Base-by-base conservation (phyloP, 2,113 vertebrate species). In the Tursiops truncatus region DNA sequence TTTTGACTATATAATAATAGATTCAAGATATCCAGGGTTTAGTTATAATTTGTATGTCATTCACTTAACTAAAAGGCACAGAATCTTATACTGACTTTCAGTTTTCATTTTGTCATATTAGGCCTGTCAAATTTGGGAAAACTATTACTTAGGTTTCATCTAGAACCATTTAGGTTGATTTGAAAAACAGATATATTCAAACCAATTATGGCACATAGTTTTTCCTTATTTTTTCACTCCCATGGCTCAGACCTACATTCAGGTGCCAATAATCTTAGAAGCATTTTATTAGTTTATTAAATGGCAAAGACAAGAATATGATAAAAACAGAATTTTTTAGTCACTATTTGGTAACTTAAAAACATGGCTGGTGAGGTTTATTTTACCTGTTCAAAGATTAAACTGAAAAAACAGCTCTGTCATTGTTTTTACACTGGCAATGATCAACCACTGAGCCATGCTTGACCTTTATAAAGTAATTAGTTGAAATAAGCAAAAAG, bases 1-100 rank as follows among this genome's bases (percentile, higher is more conserved):
- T 97, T 97, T 97, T 98, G 97, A 98, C 97, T 97, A 96, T 73
- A 90, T 97, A 98, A 97, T 97, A 96, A 98, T 96, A 98, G 92
- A 97, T 62, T 97, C 92, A 92, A 91, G 89, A 93, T 93, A 97
- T 93, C 56, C 60, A 96, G 60, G 18, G 58, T 96, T 96, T 96
- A 89, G 92, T 97, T 96, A 96, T 97, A 98, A 97, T 98, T 97
- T 98, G 80, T 84, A 94, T 96, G 97, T 95, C 98, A 97, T 95
- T 97, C 97, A 94, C 87, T 97, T 97, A 97, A 96, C 79, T 96
- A 95, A 97, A 58, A 97, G 60, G 94, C 12, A 15, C 44, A 88
- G 76, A 89, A 92, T 97, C 97, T 97, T 92, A 95, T 70, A 95
- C 94, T 95, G 89, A 94, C 60, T 95, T 97, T 96, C 65, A 81